Conservation (phyloP, 2,113 vertebrate species). For the Laterallus jamaicensis region DNA sequence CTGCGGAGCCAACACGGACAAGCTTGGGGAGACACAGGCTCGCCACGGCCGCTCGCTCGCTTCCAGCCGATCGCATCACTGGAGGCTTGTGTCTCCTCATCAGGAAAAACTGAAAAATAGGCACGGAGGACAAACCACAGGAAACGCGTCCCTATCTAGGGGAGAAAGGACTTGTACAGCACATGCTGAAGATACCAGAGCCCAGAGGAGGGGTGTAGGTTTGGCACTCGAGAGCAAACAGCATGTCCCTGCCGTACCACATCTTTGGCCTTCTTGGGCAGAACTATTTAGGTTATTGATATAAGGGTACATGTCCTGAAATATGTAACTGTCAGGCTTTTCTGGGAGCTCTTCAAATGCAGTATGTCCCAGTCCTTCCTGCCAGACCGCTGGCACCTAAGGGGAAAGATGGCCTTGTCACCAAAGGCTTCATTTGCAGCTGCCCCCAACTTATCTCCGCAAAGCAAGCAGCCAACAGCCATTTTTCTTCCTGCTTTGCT, state of each 20-base stretch:
- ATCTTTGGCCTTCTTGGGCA: neutral
- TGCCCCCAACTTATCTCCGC: neutral
- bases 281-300: neutral
- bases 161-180: neutral
- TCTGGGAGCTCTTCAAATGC: neutral
- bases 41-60: rapidly evolving
- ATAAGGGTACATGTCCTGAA: neutral
- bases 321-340: neutral
- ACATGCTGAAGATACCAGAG: rapidly evolving
- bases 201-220: neutral
- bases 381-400: neutral
- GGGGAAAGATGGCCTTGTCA: neutral
- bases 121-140: neutral
- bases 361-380: neutral
- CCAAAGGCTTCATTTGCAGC: neutral
- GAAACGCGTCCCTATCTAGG: neutral
- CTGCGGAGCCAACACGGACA: rapidly evolving
- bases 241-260: neutral
- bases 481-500: neutral
- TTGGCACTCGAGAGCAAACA: neutral
- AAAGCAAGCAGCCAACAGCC: neutral
- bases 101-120: neutral
- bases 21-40: rapidly evolving
- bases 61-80: neutral
- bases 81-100: neutral